Evolutionary conservation across 2,797 vertebrate genomes (phyloP).

Genomic region (Gambelia wislizenii): DNA sequence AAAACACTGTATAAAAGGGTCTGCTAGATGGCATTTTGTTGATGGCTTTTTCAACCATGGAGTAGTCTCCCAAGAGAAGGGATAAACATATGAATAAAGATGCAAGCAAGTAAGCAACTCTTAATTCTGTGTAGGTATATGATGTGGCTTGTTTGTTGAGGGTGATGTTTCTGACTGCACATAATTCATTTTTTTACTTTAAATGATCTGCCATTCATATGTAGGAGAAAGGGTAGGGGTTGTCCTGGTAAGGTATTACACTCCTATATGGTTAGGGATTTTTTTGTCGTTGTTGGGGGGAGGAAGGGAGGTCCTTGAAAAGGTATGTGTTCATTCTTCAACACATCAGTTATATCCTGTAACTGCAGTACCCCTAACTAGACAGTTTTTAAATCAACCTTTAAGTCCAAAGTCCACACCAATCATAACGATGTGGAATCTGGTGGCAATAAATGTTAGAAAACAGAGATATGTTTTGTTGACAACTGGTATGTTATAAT

Average conservation of each 20-base stretch:
- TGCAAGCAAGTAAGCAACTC: not conserved
- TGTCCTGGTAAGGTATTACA: not conserved
- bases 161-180: too few relatives aligned
- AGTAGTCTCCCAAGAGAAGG: not conserved
- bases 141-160: too few relatives aligned
- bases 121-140: too few relatives aligned
- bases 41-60: not conserved
- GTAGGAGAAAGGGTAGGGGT: not conserved
- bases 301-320: not conserved
- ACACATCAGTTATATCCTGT: not conserved
- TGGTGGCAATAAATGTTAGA: not conserved
- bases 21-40: not conserved
- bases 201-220: not conserved
- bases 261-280: not conserved
- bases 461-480: not conserved
- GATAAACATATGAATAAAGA: not conserved
- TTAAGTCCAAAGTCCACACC: not conserved
- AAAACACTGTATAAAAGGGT: not conserved
- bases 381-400: not conserved
- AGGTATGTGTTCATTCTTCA: not conserved
- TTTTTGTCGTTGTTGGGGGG: too few relatives aligned
- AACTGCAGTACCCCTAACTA: not conserved
- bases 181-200: too few relatives aligned
- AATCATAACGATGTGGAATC: too few relatives aligned
- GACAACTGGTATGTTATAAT: not conserved